Evolutionary conservation across 2,797 vertebrate species (phyloP).

Genomic region (Champsocephalus esox): DNA sequence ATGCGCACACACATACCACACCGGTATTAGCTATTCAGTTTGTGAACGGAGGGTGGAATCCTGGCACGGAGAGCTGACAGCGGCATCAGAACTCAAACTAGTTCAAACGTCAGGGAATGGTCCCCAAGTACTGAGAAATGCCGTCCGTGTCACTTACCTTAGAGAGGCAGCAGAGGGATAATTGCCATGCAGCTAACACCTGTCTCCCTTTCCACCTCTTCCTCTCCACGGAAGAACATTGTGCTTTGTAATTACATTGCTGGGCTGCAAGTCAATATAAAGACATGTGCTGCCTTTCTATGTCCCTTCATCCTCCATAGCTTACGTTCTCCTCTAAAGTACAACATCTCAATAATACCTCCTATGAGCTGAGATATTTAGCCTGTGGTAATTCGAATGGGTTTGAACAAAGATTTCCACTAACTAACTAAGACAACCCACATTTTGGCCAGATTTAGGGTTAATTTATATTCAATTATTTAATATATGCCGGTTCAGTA

Average conservation of each 20-base stretch:
- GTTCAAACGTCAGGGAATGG: constrained; percentile 28
- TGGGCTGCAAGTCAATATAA: constrained; percentile 29
- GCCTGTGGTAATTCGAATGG: not conserved
- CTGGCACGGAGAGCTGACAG: constrained; percentile 42
- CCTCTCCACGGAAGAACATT: constrained; percentile 28
- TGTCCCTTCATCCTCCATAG: not conserved
- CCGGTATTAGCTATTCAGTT: constrained; percentile 36
- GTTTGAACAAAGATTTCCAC: not conserved
- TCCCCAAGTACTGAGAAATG: constrained; percentile 12
- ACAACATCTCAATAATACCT: not conserved
- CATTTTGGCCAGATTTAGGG: not conserved
- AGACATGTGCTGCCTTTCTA: constrained; percentile 8
- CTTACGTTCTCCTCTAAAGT: not conserved
- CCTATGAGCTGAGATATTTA: not conserved
- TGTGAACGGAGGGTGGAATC: constrained; percentile 32
- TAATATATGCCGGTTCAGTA: not conserved
- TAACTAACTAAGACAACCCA: not conserved
- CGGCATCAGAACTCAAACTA: constrained; percentile 39
- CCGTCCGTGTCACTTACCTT: constrained; percentile 39
- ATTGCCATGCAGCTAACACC: constrained; percentile 51
- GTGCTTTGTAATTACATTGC: constrained; percentile 53
- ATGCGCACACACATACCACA: not conserved
- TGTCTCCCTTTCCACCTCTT: constrained; percentile 22
- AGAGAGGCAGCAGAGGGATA: constrained; percentile 44
- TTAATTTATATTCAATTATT: not conserved